Base-by-base conservation (phyloP, 2,113 vertebrate genomes). In the Alligator sinensis region DNA sequence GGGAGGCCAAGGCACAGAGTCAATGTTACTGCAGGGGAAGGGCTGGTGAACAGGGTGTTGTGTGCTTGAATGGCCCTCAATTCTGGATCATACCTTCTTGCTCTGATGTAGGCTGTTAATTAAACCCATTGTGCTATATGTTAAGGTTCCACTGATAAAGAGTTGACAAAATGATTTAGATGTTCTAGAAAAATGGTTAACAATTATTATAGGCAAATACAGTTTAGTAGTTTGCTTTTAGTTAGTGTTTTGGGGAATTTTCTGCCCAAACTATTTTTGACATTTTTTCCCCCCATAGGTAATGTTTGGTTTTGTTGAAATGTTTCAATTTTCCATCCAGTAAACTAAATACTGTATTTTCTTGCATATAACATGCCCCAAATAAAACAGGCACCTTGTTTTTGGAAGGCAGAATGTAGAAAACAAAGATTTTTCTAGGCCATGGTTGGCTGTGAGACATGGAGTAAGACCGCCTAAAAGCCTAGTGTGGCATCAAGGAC, bases 121-220 rank as follows among this genome's bases (percentile, higher is more conserved):
- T 91, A 92, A 84, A 59, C 47, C 62, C 11, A 68, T 82, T 80
- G 47, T 12, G 64, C 34, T 90, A 66, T 13, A 28, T 78, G 60
- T 11, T 85, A n/a, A 9, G 25, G 7, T 82, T 93, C 54, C 2
- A 1, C 21, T 80, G 80, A 61, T 2, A 3, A 92, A 80, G 79
- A 86, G 19, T 3, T 64, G 5, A 59, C 70, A 22, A 58, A 47
- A 82, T 34, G 72, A 19, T 60, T 87, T 81, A 30, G 9, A 14
- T 91, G 19, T 61, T 94, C 90, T 66, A 92, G 77, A 30, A 30
- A 79, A 55, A 76, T 77, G 61, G 60, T 15, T 59, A 76, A 18
- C 24, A 63, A 21, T 21, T 76, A 60, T 34, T 86, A 79, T 22
- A 84, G 28, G 62, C 11, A 78, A 2, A 60, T 2, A 1, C 30